Base-by-base conservation (phyloP, 2,888 invertebrate genomes). In the Itoplectis maculator region DNA sequence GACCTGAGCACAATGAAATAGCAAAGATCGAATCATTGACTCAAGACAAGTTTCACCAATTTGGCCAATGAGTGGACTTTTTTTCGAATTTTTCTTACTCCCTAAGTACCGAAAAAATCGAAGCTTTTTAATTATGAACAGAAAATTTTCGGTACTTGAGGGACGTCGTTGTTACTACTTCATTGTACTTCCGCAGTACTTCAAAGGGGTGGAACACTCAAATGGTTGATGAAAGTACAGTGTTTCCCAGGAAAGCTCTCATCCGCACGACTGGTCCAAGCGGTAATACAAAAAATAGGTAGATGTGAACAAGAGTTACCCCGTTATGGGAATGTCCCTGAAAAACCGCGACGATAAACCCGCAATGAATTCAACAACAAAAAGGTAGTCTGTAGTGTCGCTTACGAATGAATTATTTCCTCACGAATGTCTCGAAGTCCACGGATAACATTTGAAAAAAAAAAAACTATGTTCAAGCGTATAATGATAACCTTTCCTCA, bases 401-500 rank as follows among this genome's bases (percentile, higher is more conserved):
- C 69, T 79, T 63, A 69, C 79, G 76, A 61, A 79, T 79, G 70
- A 47, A 76, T 79, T 69, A 47, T 20, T 45, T 56, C 65, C 51
- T 59, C 40, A 82, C 66, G 69, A 65, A 76, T 73, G 23, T 72
- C 5, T 70, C 11, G 20, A 47, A 42, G 15, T 69, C 35, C 68
- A 69, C 77, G 77, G 63, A n/a, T 18, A 40, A 49, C 61, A 69
- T 40, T 70, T 69, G 42, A 69, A 9, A n/a, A 63, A 68, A 20
- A n/a, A n/a, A n/a, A n/a, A n/a, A n/a, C n/a, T n/a, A n/a, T 42
- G 74, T 72, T 15, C 73, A 84, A 83, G 83, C 81, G 81, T 49
- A 78, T 81, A 81, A 86, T 81, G 70, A 80, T 80, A 42, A 81
- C 77, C 84, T 82, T 80, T 78, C 66, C 61, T 88, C 79, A 81